Percentiles rank a stretch among this genome's conserved stretches.
These are phyloP conservation scores for Lepidurus arcticus DNA, from an alignment of 1,140 invertebrate species.

Conservation along the genomic window DNA sequence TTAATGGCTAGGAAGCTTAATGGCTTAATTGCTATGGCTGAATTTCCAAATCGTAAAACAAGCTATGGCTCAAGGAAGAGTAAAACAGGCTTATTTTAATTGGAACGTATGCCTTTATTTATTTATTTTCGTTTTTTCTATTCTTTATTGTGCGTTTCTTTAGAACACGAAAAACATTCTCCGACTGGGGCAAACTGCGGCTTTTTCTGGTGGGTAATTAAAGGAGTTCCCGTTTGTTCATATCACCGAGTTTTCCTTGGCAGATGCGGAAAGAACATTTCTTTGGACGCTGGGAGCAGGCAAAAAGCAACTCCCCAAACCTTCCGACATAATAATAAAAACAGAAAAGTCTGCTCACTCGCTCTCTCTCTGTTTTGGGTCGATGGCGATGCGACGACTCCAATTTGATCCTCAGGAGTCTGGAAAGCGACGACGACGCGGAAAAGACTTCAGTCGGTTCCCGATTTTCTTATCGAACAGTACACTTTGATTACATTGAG, in stretches of 20 bases:
- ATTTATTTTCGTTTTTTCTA: too few relatives aligned
- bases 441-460: background rate
- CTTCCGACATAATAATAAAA: slow-evolving; percentile 7
- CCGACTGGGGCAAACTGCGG: background rate
- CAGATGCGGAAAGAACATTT: background rate
- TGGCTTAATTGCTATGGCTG: too few relatives aligned
- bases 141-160: too few relatives aligned
- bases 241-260: background rate
- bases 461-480: background rate
- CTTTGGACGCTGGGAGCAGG: background rate
- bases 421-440: background rate
- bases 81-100: too few relatives aligned
- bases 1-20: too few relatives aligned
- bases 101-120: too few relatives aligned
- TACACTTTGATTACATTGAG: background rate
- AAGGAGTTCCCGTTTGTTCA: background rate
- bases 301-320: background rate
- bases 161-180: too few relatives aligned
- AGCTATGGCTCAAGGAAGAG: too few relatives aligned
- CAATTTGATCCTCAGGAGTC: slow-evolving; percentile 8
- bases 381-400: slow-evolving; percentile 16
- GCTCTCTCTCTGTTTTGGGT: background rate
- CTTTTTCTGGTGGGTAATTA: background rate
- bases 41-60: too few relatives aligned
- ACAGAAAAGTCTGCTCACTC: background rate